Evolutionary conservation across 1,140 invertebrate species (phyloP).

Genomic region (Nasonia giraulti): DNA sequence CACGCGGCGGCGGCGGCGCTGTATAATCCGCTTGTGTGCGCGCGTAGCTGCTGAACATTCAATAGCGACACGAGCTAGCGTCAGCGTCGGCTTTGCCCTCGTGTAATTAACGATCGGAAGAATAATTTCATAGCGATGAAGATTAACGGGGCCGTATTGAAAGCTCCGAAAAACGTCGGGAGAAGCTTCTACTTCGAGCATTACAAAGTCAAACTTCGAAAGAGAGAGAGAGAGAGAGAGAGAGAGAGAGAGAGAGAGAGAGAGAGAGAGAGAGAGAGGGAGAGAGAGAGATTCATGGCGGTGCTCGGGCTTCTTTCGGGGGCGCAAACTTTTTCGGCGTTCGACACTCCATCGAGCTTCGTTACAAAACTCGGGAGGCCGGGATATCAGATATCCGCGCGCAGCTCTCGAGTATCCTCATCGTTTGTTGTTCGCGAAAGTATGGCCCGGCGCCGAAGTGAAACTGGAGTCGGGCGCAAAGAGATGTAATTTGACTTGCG

Average conservation of each 20-base stretch:
- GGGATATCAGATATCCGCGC: slow-evolving; percentile 22
- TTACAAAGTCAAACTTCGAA: background rate
- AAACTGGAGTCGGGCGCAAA: slow-evolving; percentile 9
- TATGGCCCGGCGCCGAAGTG: background rate
- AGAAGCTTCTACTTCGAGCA: no score
- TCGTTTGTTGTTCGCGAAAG: slow-evolving; percentile 32
- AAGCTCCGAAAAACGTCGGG: no score
- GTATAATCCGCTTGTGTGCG: slow-evolving; percentile 5
- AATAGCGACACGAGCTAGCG: background rate
- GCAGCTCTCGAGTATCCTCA: slow-evolving; percentile 5
- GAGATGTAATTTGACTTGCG: slow-evolving; percentile 29
- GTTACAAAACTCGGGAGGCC: background rate
- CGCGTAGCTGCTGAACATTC: background rate
- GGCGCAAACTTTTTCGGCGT: slow-evolving; percentile 8
- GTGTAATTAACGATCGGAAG: slow-evolving; percentile 30
- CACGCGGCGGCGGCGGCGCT: no score
- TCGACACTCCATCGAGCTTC: slow-evolving; percentile 21
- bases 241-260: no score
- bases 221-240: no score
- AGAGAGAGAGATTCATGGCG: background rate
- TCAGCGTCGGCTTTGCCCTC: background rate
- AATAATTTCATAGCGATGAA: slow-evolving; percentile 2
- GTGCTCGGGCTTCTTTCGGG: background rate
- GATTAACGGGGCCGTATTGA: no score
- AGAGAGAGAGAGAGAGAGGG: no score